Evolutionary conservation across 2,113 vertebrate genomes (phyloP).

Genomic region (Stercorarius parasiticus): DNA sequence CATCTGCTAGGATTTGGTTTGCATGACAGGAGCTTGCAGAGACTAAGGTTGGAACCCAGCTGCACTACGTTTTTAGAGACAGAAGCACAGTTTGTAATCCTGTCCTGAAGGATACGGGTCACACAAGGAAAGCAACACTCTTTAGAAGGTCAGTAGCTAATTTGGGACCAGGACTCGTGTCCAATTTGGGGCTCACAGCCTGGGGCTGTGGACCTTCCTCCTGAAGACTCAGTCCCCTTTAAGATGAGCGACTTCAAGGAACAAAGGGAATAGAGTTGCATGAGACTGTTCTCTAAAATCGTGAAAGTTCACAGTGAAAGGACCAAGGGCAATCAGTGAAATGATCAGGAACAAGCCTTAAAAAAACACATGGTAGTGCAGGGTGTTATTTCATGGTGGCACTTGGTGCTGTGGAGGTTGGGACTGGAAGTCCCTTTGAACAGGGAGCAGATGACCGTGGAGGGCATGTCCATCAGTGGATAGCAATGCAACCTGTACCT

Average conservation of each 20-base stretch:
- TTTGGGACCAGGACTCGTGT: background rate
- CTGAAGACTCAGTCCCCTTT: background rate
- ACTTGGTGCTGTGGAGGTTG: background rate
- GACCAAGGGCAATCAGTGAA: background rate
- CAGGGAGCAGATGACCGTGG: background rate
- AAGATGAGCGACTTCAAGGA: background rate
- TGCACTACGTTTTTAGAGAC: background rate
- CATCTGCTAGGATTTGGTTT: background rate
- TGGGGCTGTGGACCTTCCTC: background rate
- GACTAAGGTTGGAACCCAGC: background rate
- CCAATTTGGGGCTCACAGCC: background rate
- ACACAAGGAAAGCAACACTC: background rate
- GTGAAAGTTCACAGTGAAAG: background rate
- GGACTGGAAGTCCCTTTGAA: background rate
- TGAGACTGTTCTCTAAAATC: background rate
- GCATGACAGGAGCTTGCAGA: background rate
- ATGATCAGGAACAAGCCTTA: background rate
- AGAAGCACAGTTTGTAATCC: background rate
- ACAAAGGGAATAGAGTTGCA: background rate
- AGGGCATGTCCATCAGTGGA: background rate
- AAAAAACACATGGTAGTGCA: accelerated
- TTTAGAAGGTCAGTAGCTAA: background rate
- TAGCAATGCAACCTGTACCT: background rate
- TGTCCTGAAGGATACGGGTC: background rate
- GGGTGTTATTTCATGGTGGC: background rate